phyloP scores from a whole-genome alignment of 1,140 invertebrate genomes.

The Scylla paramamosain region DNA sequence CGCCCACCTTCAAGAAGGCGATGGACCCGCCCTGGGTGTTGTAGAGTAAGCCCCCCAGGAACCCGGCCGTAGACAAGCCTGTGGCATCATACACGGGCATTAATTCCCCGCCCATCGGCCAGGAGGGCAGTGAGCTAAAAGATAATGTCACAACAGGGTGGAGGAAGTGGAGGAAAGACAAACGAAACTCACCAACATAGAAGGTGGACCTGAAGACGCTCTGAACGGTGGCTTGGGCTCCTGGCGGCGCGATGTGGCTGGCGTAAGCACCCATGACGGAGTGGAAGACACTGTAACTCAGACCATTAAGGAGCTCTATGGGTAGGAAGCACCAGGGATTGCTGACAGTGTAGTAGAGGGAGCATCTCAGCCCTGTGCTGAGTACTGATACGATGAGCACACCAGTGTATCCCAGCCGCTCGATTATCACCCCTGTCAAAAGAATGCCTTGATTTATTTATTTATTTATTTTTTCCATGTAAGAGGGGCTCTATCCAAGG shows the following conservation, averaged over 20 bases:
- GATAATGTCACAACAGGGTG: too few species aligned
- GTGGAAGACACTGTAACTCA: constrained; percentile 93
- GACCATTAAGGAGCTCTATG: constrained; percentile 91
- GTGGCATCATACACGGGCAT: background rate
- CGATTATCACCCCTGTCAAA: constrained; percentile 85
- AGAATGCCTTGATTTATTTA: too few species aligned
- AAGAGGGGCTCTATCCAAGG: too few species aligned
- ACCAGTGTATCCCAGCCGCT: constrained; percentile 90
- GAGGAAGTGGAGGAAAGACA: too few species aligned
- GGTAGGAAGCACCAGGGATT: constrained; percentile 91
- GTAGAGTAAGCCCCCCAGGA: constrained; percentile 35
- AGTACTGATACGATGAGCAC: constrained; percentile 90
- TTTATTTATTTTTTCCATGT: too few species aligned
- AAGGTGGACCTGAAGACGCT: constrained; percentile 78
- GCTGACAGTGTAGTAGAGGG: constrained; percentile 89
- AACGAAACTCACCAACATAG: background rate
- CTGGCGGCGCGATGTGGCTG: constrained; percentile 89
- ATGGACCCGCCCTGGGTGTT: constrained; percentile 13
- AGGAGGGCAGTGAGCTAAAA: too few species aligned
- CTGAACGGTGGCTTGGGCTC: constrained; percentile 92
- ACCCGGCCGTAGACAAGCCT: constrained; percentile 44
- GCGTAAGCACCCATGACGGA: constrained; percentile 93
- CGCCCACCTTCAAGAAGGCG: constrained; percentile 29
- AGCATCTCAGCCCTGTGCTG: constrained; percentile 87
- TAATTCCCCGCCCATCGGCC: too few species aligned